phyloP scores from a whole-genome alignment of 2,888 invertebrate species.

The Cataglyphis albicans region DNA sequence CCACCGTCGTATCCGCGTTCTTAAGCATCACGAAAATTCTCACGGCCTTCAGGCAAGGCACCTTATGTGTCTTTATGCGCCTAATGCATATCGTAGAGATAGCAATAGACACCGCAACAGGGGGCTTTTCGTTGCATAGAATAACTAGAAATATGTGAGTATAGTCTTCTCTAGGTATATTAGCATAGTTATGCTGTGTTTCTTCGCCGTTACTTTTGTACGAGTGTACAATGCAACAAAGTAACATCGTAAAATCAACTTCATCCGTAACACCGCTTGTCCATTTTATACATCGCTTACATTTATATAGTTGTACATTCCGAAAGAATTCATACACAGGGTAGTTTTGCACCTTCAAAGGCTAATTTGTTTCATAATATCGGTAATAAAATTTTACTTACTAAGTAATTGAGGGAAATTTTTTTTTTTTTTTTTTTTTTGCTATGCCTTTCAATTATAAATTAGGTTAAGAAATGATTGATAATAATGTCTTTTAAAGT shows the following conservation, averaged over 20 bases:
- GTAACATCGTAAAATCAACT: slow-evolving; percentile 49
- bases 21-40: slow-evolving; percentile 58
- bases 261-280: slow-evolving; percentile 43
- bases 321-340: not conserved
- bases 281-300: not conserved
- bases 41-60: slow-evolving; percentile 54
- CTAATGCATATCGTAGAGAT: slow-evolving; percentile 44
- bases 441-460: not conserved
- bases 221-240: slow-evolving; percentile 33
- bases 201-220: slow-evolving; percentile 30
- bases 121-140: slow-evolving; percentile 57
- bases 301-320: not conserved
- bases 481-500: slow-evolving; percentile 19
- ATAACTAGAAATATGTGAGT: slow-evolving; percentile 51
- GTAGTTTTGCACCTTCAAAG: slow-evolving; percentile 1
- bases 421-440: not conserved
- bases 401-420: not conserved
- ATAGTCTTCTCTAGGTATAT: slow-evolving; percentile 33
- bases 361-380: slow-evolving; percentile 36
- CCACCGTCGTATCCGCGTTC: slow-evolving; percentile 51
- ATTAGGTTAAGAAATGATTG: slow-evolving; percentile 24
- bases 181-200: slow-evolving; percentile 53
- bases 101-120: slow-evolving; percentile 60
- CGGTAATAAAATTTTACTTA: slow-evolving; percentile 12
- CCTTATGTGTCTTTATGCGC: slow-evolving; percentile 29